Conservation (phyloP, 1,140 invertebrate species). For the Megalopta genalis region DNA sequence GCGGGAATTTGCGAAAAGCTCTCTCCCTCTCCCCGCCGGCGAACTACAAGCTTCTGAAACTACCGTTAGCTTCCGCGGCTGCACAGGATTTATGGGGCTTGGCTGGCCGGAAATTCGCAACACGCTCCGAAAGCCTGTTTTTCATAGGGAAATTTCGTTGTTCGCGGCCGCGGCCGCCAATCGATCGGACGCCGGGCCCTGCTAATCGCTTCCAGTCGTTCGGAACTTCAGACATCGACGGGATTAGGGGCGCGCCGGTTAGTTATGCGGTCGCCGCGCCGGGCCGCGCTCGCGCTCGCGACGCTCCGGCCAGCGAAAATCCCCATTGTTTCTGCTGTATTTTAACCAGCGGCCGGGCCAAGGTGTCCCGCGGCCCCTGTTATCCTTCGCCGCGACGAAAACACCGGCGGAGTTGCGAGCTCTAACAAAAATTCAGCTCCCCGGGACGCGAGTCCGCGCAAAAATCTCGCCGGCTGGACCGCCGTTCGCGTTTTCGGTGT, state of each 20-base stretch:
- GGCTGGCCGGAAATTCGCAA: slow-evolving; percentile 19
- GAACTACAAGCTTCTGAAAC: slow-evolving; percentile 47
- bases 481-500: no score
- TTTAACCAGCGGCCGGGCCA: no score
- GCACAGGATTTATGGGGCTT: slow-evolving; percentile 28
- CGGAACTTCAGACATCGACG: background rate
- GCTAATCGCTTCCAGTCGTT: background rate
- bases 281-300: no score
- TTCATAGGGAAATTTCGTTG: slow-evolving; percentile 30
- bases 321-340: no score
- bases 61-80: slow-evolving; percentile 27
- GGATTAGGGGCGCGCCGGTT: background rate
- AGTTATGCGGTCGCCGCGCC: background rate
- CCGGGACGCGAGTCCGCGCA: no score
- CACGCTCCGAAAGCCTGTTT: slow-evolving; percentile 26
- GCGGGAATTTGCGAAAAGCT: slow-evolving; percentile 45
- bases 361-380: no score
- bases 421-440: no score
- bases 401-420: no score
- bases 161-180: slow-evolving; percentile 1
- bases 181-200: background rate
- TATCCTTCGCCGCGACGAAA: no score
- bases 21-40: background rate
- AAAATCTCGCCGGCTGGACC: no score
- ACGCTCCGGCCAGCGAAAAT: no score